Evolutionary conservation across 1,140 invertebrate species (phyloP).

Genomic region (Coenobita brevimanus): DNA sequence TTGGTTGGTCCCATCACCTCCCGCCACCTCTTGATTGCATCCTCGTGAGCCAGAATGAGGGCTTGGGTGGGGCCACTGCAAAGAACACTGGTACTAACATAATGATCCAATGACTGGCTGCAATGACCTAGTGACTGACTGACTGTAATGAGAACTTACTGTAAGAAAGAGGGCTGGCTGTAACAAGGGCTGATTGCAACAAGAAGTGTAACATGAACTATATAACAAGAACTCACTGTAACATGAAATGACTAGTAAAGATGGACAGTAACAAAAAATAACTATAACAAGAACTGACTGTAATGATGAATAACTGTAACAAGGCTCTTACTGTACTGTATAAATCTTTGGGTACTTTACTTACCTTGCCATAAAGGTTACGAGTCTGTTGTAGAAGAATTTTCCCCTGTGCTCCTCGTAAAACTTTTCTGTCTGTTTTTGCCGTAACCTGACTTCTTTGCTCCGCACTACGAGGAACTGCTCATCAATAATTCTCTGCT

Average conservation of each 20-base stretch:
- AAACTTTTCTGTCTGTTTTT: constrained; percentile 82
- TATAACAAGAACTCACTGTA: not conserved
- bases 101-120: too few relatives aligned
- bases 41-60: constrained; percentile 83
- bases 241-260: not conserved
- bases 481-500: constrained; percentile 80
- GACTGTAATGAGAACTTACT: too few relatives aligned
- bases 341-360: constrained; percentile 13
- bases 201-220: not conserved
- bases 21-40: constrained; percentile 88
- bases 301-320: too few relatives aligned
- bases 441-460: constrained; percentile 79
- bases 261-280: not conserved
- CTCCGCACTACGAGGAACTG: constrained; percentile 85
- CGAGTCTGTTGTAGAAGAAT: constrained; percentile 90
- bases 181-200: too few relatives aligned
- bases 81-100: constrained; percentile 68
- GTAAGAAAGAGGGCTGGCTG: too few relatives aligned
- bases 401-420: constrained; percentile 88
- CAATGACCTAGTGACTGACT: too few relatives aligned
- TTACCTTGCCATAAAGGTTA: constrained; percentile 90
- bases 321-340: too few relatives aligned
- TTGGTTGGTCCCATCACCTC: constrained; percentile 91
- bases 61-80: constrained; percentile 86
- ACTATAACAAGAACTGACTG: not conserved